Base-by-base conservation (phyloP, 2,888 invertebrate species). In the Dynastes hyllus region DNA sequence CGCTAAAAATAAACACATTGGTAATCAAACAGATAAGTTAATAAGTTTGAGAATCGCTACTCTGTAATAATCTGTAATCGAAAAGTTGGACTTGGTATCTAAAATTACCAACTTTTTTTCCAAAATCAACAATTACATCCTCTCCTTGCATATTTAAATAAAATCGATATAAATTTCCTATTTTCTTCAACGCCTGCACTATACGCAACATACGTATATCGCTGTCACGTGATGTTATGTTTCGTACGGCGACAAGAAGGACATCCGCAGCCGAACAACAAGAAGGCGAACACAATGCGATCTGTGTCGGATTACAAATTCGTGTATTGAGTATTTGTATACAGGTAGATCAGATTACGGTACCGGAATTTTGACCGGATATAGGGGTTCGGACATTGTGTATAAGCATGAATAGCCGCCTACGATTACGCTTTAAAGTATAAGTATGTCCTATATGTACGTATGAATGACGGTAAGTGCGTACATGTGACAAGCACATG, bases 311-410 rank as follows among this genome's bases (percentile, higher is more conserved):
- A 70, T 81, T 80, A 78, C 81, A 76, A 76, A 55, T 80, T 76
- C 37, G 70, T 71, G 70, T 76, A 75, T 51, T 66, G 76, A 61
- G 73, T 78, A 61, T 77, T 78, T 79, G 79, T 81, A 78, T 81
- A 81, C 81, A 82, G 80, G 81, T 81, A 80, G 80, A 80, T 82
- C 80, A 69, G 51, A 80, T 82, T 81, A 79, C 81, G 45, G 70
- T 65, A 79, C 81, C 81, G 81, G 79, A 79, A 79, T 81, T 78
- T 81, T 81, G 81, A 81, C 81, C 81, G 81, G 81, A 81, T 78
- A 81, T 81, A 78, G 76, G 76, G 80, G 77, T 70, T 79, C 63
- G 79, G 78, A 79, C 79, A 55, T 79, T 69, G 37, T 71, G 11
- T 53, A 11, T 70, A 45, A 8, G 11, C 45, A 53, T 51, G 13